Evolutionary conservation across 1,140 invertebrate genomes (phyloP).

Genomic region (Aphelinus certus): DNA sequence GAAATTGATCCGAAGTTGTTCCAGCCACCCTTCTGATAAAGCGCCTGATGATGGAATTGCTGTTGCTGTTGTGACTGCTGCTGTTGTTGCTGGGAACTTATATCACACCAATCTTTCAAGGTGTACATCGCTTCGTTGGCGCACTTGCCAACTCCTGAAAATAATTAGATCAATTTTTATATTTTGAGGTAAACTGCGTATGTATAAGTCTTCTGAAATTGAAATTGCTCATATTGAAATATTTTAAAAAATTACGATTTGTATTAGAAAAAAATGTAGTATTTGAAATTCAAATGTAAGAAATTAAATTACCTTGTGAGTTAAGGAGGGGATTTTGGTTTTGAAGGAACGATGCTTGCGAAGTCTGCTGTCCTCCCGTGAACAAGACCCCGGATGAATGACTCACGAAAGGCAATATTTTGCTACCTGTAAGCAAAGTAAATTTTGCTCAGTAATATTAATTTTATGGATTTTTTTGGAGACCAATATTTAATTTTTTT

Average conservation of each 20-base stretch:
- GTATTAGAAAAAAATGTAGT: too few relatives aligned
- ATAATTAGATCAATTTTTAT: background rate
- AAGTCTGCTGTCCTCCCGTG: conserved; percentile 54
- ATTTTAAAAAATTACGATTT: too few relatives aligned
- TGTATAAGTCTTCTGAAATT: background rate
- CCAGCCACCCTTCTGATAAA: conserved; percentile 63
- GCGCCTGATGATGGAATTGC: conserved; percentile 59
- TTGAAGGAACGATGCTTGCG: conserved; percentile 61
- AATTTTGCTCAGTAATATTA: too few relatives aligned
- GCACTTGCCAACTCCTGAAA: conserved; percentile 67
- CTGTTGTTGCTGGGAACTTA: conserved; percentile 58
- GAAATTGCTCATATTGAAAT: background rate
- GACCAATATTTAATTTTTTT: too few relatives aligned
- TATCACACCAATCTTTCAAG: conserved; percentile 64
- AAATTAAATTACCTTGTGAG: conserved; percentile 54
- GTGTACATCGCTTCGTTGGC: conserved; percentile 59
- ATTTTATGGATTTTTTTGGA: too few relatives aligned
- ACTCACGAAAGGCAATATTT: conserved; percentile 64
- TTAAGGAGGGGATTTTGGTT: conserved; percentile 60
- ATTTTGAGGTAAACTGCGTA: background rate
- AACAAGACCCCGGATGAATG: conserved; percentile 56
- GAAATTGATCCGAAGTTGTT: conserved; percentile 64
- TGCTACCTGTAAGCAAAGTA: conserved; percentile 59
- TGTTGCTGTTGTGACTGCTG: conserved; percentile 52
- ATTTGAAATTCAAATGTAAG: too few relatives aligned